Percentiles rank a stretch among this genome's conserved stretches.
Conservation (phyloP, 2,797 vertebrate species). For the Coccyzus lansbergi region DNA sequence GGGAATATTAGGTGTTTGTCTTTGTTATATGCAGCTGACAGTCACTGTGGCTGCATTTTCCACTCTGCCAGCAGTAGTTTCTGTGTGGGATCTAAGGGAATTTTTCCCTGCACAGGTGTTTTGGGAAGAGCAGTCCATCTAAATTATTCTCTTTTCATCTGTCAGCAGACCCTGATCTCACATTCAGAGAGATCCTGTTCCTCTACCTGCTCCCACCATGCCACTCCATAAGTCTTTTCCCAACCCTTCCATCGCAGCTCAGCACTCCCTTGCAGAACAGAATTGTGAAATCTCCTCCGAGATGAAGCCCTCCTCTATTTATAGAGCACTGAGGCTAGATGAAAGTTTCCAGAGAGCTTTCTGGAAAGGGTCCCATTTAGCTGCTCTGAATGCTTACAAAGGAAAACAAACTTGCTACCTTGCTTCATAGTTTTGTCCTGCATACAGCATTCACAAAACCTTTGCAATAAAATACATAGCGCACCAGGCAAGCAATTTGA, state of each 20-base stretch:
- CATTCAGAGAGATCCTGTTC: not conserved
- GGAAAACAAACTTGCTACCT: not conserved
- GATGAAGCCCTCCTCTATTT: constrained; percentile 65
- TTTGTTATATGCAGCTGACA: not conserved
- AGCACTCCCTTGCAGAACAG: not conserved
- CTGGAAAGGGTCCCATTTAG: constrained; percentile 42
- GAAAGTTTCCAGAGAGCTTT: constrained; percentile 42
- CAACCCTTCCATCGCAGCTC: not conserved
- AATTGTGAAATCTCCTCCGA: constrained; percentile 25
- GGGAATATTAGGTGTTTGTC: not conserved
- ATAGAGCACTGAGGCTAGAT: constrained; percentile 3
- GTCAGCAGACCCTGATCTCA: not conserved
- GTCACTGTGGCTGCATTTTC: not conserved
- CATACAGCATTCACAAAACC: not conserved
- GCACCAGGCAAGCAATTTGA: not conserved
- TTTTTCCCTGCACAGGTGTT: not conserved
- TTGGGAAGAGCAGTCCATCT: not conserved
- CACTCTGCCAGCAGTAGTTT: not conserved
- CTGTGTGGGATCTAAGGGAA: not conserved
- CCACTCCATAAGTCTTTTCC: not conserved
- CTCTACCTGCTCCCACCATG: not conserved
- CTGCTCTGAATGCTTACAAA: not conserved
- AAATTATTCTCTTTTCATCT: not conserved
- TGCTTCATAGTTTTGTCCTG: not conserved
- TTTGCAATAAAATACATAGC: not conserved